phyloP scores from a whole-genome alignment of 2,888 invertebrate species.

The Drosophila testacea region DNA sequence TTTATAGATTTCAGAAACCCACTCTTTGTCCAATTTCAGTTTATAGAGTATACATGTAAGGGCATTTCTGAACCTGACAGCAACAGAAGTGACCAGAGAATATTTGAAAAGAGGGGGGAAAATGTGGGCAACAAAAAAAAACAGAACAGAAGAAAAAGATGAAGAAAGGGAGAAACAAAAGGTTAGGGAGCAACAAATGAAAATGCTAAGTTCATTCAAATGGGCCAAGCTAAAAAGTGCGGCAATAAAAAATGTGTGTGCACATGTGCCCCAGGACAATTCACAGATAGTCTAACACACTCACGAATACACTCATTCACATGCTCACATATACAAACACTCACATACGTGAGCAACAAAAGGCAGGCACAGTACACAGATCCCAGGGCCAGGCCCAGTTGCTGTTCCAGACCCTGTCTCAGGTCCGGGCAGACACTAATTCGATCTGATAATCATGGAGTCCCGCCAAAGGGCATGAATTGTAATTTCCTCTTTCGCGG shows the following conservation, averaged over 20 bases:
- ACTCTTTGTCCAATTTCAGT: neutral
- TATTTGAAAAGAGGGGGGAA: slow-evolving; percentile 13
- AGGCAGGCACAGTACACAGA: slow-evolving; percentile 15
- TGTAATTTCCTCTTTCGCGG: slow-evolving; percentile 85
- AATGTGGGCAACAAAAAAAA: slow-evolving; percentile 2
- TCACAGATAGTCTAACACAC: slow-evolving; percentile 55
- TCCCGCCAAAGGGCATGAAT: slow-evolving; percentile 84
- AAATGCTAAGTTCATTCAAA: slow-evolving; percentile 75
- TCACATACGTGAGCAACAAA: slow-evolving; percentile 32
- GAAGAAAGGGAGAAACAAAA: slow-evolving; percentile 46
- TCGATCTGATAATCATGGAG: slow-evolving; percentile 84
- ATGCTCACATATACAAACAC: slow-evolving; percentile 21
- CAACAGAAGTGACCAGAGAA: slow-evolving; percentile 27
- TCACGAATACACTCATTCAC: slow-evolving; percentile 13
- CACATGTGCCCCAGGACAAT: slow-evolving; percentile 61
- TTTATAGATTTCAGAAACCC: too few relatives aligned
- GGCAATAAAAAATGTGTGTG: slow-evolving; percentile 69
- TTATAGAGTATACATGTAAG: slow-evolving; percentile 41
- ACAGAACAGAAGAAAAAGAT: slow-evolving; percentile 2
- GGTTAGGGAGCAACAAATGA: slow-evolving; percentile 47
- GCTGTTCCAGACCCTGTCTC: slow-evolving; percentile 28
- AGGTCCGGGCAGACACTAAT: slow-evolving; percentile 83
- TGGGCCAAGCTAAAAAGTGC: slow-evolving; percentile 60
- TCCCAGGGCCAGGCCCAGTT: slow-evolving; percentile 11
- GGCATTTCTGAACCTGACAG: slow-evolving; percentile 68